These are phyloP conservation scores for Andrena trimmerana DNA, from an alignment of 2,888 invertebrate genomes.

Conservation along the genomic window DNA sequence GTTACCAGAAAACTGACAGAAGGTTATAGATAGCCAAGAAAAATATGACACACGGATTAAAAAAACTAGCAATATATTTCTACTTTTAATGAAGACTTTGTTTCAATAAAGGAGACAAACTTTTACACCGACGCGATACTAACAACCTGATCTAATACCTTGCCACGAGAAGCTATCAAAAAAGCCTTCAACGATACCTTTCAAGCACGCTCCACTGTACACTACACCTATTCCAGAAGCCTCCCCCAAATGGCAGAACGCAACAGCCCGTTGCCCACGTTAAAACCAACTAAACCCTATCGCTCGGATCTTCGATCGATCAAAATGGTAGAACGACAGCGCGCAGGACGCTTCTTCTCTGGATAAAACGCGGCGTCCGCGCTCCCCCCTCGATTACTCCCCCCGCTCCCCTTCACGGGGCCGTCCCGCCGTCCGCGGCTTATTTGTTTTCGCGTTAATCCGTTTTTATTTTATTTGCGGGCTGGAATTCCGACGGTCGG, in stretches of 20 bases:
- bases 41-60: too few species aligned
- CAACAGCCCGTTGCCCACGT: not conserved
- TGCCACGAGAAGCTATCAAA: too few species aligned
- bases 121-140: too few species aligned
- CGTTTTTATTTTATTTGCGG: slow-evolving; percentile 70
- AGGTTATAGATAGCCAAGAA: too few species aligned
- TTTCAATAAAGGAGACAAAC: too few species aligned
- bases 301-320: slow-evolving; percentile 6
- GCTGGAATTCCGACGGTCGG: slow-evolving; percentile 50
- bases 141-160: too few species aligned
- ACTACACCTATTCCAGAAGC: slow-evolving; percentile 1
- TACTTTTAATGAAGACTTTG: too few species aligned
- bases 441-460: slow-evolving; percentile 72
- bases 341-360: too few species aligned
- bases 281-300: not conserved
- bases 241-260: not conserved
- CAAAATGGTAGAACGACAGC: not conserved
- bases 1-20: too few species aligned
- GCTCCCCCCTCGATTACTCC: slow-evolving; percentile 27
- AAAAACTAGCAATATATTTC: too few species aligned
- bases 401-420: not conserved
- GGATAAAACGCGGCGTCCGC: not conserved
- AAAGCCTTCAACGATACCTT: too few species aligned
- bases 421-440: slow-evolving; percentile 39
- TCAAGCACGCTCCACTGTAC: not conserved